Base-by-base conservation (phyloP, 1,140 invertebrate genomes). In the Cotesia glomerata region DNA sequence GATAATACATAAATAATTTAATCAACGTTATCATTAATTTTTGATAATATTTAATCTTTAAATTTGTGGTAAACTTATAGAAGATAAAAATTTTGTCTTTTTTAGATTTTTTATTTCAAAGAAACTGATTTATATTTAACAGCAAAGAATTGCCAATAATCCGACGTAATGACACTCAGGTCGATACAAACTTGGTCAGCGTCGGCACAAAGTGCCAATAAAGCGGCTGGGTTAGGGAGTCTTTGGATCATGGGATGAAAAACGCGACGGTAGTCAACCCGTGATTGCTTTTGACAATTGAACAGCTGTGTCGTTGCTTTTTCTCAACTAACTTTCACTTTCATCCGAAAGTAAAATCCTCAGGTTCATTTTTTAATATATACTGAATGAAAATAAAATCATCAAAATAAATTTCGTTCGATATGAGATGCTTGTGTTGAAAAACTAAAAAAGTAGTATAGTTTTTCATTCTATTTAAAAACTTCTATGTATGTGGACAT, bases 201-300 rank as follows among this genome's bases (percentile, higher is more conserved):
- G 75, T 76, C 67, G 67, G 72, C 69, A 74, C 71, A 72, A 72
- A 76, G 74, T 72, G 74, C 72, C 76, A 71, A 75, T 77, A 74
- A 77, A 72, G 66, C 59, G 45, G 65, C 64, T 61, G 64, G 72
- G 73, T 61, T 75, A 72, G 74, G 35, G 16, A 45, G 18, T 63
- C 39, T 36, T 54, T 26, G 71, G 11, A n/a, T 59, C 49, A 66
- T 34, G 39, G 34, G 54, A 71, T 77, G 67, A 68, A 75, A 73
- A 79, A 74, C 59, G 63, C n/a, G 35, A 1, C 74, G 49, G 34
- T 64, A 52, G 18, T 35, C 32, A 67, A 35, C 35, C 26, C 45
- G 59, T 76, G 77, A 78, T 79, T 77, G 75, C 61, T 74, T 73
- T 62, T 63, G 71, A 59, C 45, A 18, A 71, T 65, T 26, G 51